Evolutionary conservation across 2,888 invertebrate species (phyloP), one percentile per base, ranked within the genome.

Genomic region (Phorcus lineatus): DNA sequence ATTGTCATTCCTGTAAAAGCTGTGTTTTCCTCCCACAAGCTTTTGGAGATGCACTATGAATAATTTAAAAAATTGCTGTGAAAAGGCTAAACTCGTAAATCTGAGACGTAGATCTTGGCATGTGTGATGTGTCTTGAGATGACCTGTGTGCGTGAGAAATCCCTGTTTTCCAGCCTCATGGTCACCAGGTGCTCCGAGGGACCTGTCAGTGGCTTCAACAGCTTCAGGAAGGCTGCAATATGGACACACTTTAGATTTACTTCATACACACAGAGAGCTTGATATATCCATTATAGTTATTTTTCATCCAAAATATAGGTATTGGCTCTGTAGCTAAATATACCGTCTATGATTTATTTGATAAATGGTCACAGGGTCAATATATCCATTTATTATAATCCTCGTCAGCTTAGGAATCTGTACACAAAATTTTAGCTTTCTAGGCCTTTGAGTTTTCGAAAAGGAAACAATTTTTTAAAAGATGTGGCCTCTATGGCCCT

Each of bases 101-200:
- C 79, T 0, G 93, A 92, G 4, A 94, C 92, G 76, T 91, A 87
- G 31, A 94, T 87, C 53, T 88, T 84, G 47, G 94, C 91, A 80
- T 92, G 86, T 9, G 93, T 93, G 75, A 93, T 86, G 85, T 94
- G 94, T 55, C 92, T 91, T 0, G 93, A 91, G 75, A 93, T 84
- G 31, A 93, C 86, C 19, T 89, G 90, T 36, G 88, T 89, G 3
- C 89, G 89, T 13, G 90, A 84, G 54, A 90, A 86, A 57, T 93
- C 91, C 77, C 92, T 89, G 80, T 93, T 92, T 81, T 93, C 91
- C 84, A 94, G 91, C 80, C 90, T 86, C 75, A 94, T 80, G 28
- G 87, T 86, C 16, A 93, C 83, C 4, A 82, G 66, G 77, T 86
- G 84, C 36, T 86, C 86, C 3, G 76, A 47, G 0, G 92, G 92